Conservation (phyloP, 2,888 invertebrate genomes). For the Synergus itoensis region DNA sequence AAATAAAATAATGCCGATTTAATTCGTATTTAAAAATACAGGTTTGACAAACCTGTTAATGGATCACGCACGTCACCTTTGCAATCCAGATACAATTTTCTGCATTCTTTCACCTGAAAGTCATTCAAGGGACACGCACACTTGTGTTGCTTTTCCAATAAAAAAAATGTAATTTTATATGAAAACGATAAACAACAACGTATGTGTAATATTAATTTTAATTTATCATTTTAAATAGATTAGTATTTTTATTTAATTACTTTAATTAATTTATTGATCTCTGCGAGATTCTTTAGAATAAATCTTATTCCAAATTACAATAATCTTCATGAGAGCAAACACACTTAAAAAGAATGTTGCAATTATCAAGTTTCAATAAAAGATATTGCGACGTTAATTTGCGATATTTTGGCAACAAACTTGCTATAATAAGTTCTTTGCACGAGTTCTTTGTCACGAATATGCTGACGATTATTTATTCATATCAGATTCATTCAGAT, state of each 20-base stretch:
- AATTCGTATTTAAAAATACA: conserved; percentile 3
- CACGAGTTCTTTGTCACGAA: not conserved
- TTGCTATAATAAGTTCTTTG: not conserved
- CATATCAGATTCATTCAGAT: too few species aligned
- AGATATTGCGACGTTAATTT: not conserved
- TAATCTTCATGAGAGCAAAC: too few species aligned
- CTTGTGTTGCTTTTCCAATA: not conserved
- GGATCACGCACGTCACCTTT: conserved; percentile 9
- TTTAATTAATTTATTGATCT: too few species aligned
- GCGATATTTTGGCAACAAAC: not conserved
- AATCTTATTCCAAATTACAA: too few species aligned
- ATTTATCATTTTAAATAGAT: too few species aligned
- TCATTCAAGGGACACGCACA: not conserved
- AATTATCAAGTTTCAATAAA: not conserved
- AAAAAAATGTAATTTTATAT: not conserved
- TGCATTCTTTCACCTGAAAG: not conserved
- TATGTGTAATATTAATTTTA: not conserved
- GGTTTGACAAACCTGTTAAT: conserved; percentile 12
- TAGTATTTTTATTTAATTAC: too few species aligned
- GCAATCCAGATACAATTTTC: conserved; percentile 1
- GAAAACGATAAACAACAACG: not conserved
- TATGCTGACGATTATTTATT: not conserved
- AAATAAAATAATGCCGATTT: not conserved
- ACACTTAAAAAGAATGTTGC: not conserved
- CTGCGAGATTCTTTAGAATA: too few species aligned